Conservation (phyloP, 2,888 invertebrate species). For the Dastarcus helophoroides region DNA sequence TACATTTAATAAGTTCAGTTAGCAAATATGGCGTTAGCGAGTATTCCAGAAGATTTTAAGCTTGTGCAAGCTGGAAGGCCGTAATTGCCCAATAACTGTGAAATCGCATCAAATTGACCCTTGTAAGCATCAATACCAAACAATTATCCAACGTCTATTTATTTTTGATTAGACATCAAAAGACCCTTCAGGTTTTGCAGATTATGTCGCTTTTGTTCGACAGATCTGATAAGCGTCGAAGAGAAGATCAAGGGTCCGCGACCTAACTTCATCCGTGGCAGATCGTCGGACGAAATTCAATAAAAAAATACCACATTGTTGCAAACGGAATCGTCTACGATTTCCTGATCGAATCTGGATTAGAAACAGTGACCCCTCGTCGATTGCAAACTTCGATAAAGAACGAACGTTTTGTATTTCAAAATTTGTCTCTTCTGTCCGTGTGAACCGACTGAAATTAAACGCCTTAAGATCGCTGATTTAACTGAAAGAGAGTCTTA, state of each 20-base stretch:
- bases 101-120: slow-evolving; percentile 30
- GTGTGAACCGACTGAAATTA: too few relatives aligned
- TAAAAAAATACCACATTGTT: slow-evolving; percentile 27
- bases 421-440: too few relatives aligned
- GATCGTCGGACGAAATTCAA: slow-evolving; percentile 4
- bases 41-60: too few relatives aligned
- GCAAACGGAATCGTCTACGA: slow-evolving; percentile 21
- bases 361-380: slow-evolving; percentile 20
- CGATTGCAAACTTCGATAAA: slow-evolving; percentile 6
- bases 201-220: slow-evolving; percentile 29
- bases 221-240: slow-evolving; percentile 32
- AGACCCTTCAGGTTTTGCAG: slow-evolving; percentile 33
- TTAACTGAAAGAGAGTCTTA: too few relatives aligned
- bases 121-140: slow-evolving; percentile 18
- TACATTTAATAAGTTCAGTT: too few relatives aligned
- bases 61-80: too few relatives aligned
- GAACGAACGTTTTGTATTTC: slow-evolving; percentile 3
- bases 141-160: slow-evolving; percentile 26
- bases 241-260: slow-evolving; percentile 6
- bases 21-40: too few relatives aligned
- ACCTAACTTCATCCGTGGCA: slow-evolving; percentile 9
- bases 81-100: slow-evolving; percentile 26
- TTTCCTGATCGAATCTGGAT: slow-evolving; percentile 24
- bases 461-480: too few relatives aligned
- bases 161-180: slow-evolving; percentile 36